Percentiles rank a stretch among this genome's conserved stretches.
phyloP scores from a whole-genome alignment of 2,888 invertebrate genomes.

The Parnassius mnemosyne region DNA sequence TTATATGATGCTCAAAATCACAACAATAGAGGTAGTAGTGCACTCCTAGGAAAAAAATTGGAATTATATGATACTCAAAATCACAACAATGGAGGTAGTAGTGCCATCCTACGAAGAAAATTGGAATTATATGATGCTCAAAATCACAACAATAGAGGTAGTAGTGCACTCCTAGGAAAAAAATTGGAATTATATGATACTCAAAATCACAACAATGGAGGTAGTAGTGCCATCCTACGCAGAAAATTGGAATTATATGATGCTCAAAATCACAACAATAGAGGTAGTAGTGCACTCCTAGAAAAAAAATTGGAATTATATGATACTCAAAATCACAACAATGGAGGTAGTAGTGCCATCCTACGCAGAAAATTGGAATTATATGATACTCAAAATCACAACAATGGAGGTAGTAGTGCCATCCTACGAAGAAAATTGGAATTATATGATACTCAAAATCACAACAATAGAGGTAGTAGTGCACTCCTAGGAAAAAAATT shows the following conservation, averaged over 20 bases:
- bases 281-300: neutral
- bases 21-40: neutral
- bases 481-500: neutral
- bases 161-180: neutral
- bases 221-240: neutral
- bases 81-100: neutral
- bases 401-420: neutral
- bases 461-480: neutral
- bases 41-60: neutral
- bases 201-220: too few species aligned
- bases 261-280: too few species aligned
- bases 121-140: too few species aligned
- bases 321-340: too few species aligned
- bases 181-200: too few species aligned
- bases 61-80: too few species aligned
- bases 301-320: too few species aligned
- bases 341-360: neutral
- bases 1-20: too few species aligned
- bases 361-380: too few species aligned
- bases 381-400: too few species aligned
- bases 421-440: neutral
- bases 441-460: too few species aligned
- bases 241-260: too few species aligned
- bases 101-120: neutral
- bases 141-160: neutral